phyloP scores from a whole-genome alignment of 2,113 vertebrate genomes.

The Gallinago paraguaiae region DNA sequence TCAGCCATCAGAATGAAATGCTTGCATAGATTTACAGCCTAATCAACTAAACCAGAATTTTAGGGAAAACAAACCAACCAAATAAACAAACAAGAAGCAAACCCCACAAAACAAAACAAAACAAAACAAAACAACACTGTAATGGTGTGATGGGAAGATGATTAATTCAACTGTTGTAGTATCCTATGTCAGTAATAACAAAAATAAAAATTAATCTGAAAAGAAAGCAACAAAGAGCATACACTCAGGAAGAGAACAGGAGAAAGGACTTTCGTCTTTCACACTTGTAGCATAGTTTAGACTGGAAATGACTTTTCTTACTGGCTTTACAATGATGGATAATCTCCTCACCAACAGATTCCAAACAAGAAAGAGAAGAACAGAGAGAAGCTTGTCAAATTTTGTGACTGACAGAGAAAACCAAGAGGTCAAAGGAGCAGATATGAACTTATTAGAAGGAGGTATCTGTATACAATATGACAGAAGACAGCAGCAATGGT shows the following conservation, averaged over 20 bases:
- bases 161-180: background rate
- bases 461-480: background rate
- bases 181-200: background rate
- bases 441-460: background rate
- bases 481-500: background rate
- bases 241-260: background rate
- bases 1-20: background rate
- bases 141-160: background rate
- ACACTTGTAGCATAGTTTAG: background rate
- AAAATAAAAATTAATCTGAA: background rate
- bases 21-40: background rate
- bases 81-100: background rate
- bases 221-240: background rate
- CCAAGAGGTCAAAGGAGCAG: background rate
- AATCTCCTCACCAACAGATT: background rate
- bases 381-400: background rate
- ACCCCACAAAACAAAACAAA: background rate
- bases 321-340: background rate
- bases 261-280: background rate
- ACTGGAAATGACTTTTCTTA: background rate
- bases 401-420: background rate
- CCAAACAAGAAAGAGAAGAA: background rate
- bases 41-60: background rate
- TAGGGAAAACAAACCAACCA: fast-evolving
- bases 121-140: fast-evolving